Evolutionary conservation across 1,140 invertebrate species (phyloP), one percentile per base, ranked within the genome.

Genomic region (Cataglyphis hispanica): DNA sequence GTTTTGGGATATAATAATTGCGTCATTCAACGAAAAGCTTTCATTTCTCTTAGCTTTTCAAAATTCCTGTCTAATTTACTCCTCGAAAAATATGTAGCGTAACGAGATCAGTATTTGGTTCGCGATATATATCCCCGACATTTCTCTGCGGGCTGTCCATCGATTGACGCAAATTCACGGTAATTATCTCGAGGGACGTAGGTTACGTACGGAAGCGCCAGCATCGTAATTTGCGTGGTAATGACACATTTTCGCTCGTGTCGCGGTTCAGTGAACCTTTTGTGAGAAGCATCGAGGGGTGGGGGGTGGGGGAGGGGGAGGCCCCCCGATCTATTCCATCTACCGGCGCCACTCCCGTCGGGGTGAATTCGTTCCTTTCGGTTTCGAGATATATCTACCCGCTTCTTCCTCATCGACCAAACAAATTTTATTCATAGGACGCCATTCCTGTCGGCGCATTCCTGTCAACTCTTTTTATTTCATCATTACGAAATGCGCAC

Each of bases 371-470:
- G 87, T 75, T 64, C 63, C 25, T 31, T 61, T 66, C 31, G 31
- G 11, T 46, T 53, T 81, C 66, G 40, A 19, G 56, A 25, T 40
- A 31, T 70, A 70, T 40, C 22, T 50, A 27, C 4, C 25, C 19
- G 56, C 31, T 81, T 77, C 56, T 74, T 77, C 1, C 46, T 19
- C 67, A 87, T 89, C 67, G 78, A 89, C 74, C 85, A 89, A 89
- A 89, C 87, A 89, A 7, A 58, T 72, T 86, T 88, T 86, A 86
- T 76, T 83, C 40, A 64, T 77, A 66, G 53, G 16, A 56, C 27
- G 50, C 22, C 34, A 31, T 81, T n/a, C n/a, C n/a, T n/a, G 22
- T 16, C 46, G 46, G 31, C 8, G 27, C 50, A 31, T 27, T 53
- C 11, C 40, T 13, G 11, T 40, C 11, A 61, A 19, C 37, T 67